Evolutionary conservation across 2,797 vertebrate species (phyloP).

Genomic region (Dromococcyx pavoninus): DNA sequence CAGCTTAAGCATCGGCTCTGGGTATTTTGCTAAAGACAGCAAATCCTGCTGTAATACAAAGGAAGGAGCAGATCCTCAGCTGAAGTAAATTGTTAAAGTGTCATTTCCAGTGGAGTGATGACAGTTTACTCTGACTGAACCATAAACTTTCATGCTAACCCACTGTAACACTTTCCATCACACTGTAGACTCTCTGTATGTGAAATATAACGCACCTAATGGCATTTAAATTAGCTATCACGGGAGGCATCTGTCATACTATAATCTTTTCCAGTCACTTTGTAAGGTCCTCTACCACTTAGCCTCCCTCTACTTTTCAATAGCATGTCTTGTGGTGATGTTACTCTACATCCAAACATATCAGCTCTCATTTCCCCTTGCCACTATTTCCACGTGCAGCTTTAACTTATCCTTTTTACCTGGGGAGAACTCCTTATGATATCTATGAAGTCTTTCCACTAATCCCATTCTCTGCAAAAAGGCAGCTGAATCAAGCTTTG

Average conservation of each 20-base stretch:
- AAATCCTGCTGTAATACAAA: background rate
- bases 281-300: background rate
- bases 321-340: background rate
- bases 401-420: background rate
- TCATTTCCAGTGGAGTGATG: background rate
- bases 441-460: background rate
- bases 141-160: background rate
- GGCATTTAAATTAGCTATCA: slow-evolving; percentile 23
- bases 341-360: background rate
- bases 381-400: accelerated
- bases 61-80: background rate
- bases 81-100: background rate
- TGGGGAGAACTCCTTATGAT: background rate
- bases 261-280: background rate
- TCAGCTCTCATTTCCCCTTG: background rate
- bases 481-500: background rate
- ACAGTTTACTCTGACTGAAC: background rate
- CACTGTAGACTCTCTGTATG: background rate
- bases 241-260: slow-evolving; percentile 11
- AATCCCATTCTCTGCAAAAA: background rate
- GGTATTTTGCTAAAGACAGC: background rate
- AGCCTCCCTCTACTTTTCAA: background rate
- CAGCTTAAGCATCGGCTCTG: background rate
- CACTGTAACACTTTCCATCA: background rate
- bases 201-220: slow-evolving; percentile 47